Evolutionary conservation across 2,797 vertebrate species (phyloP).

Genomic region (Enteromius radiatus): DNA sequence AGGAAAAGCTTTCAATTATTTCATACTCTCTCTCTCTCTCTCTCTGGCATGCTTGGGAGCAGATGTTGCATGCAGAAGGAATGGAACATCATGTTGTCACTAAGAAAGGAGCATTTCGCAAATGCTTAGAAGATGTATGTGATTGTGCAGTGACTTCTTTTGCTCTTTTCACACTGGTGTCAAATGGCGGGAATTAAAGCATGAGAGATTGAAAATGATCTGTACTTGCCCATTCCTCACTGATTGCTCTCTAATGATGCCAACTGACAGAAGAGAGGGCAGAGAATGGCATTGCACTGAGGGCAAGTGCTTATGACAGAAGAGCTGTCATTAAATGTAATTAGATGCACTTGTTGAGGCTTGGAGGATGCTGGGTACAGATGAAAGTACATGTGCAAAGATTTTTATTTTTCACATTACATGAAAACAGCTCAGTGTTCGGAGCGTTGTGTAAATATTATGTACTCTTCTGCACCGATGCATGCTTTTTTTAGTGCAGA

Average conservation of each 20-base stretch:
- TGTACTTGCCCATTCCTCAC: conserved; percentile 8
- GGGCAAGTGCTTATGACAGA: conserved; percentile 31
- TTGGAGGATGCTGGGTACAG: conserved; percentile 19
- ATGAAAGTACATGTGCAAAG: conserved; percentile 13
- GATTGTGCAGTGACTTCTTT: background rate
- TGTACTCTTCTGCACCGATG: background rate
- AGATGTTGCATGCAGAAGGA: background rate
- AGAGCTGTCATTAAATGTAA: conserved; percentile 36
- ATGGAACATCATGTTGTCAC: conserved; percentile 3
- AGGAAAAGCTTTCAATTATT: conserved; percentile 31
- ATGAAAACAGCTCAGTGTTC: conserved; percentile 1
- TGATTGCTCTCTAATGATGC: background rate
- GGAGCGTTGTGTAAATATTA: background rate
- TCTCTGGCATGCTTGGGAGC: background rate
- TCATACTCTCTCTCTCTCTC: conserved; percentile 4
- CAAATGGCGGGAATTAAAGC: background rate
- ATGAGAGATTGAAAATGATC: conserved; percentile 10
- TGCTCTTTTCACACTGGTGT: conserved; percentile 18
- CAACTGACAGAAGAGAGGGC: conserved; percentile 22
- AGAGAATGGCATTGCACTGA: conserved; percentile 18
- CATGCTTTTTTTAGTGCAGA: conserved; percentile 3
- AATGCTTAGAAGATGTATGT: background rate
- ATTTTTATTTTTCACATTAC: background rate
- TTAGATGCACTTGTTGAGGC: conserved; percentile 38
- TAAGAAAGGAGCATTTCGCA: background rate